Evolutionary conservation across 2,888 invertebrate genomes (phyloP), one percentile per base, ranked within the genome.

Genomic region (Drosophila fulvimacula): DNA sequence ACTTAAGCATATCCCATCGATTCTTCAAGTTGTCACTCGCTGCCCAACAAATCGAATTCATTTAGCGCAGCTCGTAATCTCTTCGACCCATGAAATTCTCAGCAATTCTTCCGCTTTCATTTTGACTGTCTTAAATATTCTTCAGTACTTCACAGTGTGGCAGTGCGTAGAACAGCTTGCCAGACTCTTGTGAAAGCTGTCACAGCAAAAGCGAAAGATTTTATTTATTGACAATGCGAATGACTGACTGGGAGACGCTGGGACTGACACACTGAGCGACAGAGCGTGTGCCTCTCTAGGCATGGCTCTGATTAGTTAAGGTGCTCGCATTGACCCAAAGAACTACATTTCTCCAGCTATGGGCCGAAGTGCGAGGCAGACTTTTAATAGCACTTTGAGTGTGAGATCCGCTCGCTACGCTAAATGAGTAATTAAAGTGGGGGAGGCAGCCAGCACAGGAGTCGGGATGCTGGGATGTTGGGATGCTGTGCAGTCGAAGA

Each of bases 311-410:
- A 83, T 83, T 83, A 82, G 83, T 88, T 77, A 74, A 80, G 83
- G 88, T 88, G 60, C 62, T 82, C 83, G 83, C 82, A 85, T 88
- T 83, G 88, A 83, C 83, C 83, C 83, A 83, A 61, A 88, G 83
- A 83, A 87, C 82, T 87, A 87, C 82, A 84, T 88, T 87, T 66
- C 62, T 17, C 61, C 53, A 6, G 57, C 52, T 27, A 49, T 55
- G 55, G 53, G 56, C 39, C n/a, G 73, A 57, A n/a, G 48, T 51
- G 49, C 39, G 48, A 27, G 64, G 59, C 70, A 52, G 66, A 65
- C 65, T 65, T 55, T 73, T 65, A 65, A 63, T 68, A 70, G 67
- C 68, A 65, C 68, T 69, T 69, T 42, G 62, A 64, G 69, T 73
- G 64, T 69, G 72, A 66, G 80, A 69, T 69, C 79, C 69, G 55